phyloP scores from a whole-genome alignment of 2,797 vertebrate genomes.

The Meriones psammophilus region DNA sequence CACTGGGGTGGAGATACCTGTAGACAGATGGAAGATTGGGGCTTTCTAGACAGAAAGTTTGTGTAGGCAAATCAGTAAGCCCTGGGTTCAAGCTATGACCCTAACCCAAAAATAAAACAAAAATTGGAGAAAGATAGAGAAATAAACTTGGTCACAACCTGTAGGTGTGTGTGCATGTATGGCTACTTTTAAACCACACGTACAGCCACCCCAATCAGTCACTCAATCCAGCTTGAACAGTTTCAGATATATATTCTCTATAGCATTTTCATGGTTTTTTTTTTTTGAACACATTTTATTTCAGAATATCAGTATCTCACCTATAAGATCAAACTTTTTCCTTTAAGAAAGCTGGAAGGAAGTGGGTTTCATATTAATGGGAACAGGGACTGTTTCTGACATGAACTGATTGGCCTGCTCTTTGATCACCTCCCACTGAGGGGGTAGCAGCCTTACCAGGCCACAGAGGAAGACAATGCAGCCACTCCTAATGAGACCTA shows the following conservation, averaged over 20 bases:
- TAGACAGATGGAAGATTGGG: not conserved
- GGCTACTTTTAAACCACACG: too few relatives aligned
- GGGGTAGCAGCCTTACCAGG: too few relatives aligned
- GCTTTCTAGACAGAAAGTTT: not conserved
- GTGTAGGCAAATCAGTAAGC: not conserved
- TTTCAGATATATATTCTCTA: not conserved
- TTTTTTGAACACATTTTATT: not conserved
- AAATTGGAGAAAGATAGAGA: not conserved
- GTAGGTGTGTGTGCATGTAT: not conserved
- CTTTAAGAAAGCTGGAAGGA: slow-evolving; percentile 23
- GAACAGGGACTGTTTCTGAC: too few relatives aligned
- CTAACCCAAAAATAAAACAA: not conserved
- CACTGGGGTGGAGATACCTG: not conserved
- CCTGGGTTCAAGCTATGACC: not conserved
- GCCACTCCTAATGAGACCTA: too few relatives aligned
- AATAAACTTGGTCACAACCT: not conserved
- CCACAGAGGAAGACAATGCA: too few relatives aligned
- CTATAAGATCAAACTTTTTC: slow-evolving; percentile 13
- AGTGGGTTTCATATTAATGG: too few relatives aligned
- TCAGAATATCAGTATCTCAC: not conserved
- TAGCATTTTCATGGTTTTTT: not conserved
- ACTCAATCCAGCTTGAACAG: not conserved
- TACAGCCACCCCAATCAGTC: not conserved
- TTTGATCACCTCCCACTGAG: too few relatives aligned
- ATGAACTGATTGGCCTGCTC: too few relatives aligned